Conservation (phyloP, 2,888 invertebrate species). For the Trypoxylon attenuatum region DNA sequence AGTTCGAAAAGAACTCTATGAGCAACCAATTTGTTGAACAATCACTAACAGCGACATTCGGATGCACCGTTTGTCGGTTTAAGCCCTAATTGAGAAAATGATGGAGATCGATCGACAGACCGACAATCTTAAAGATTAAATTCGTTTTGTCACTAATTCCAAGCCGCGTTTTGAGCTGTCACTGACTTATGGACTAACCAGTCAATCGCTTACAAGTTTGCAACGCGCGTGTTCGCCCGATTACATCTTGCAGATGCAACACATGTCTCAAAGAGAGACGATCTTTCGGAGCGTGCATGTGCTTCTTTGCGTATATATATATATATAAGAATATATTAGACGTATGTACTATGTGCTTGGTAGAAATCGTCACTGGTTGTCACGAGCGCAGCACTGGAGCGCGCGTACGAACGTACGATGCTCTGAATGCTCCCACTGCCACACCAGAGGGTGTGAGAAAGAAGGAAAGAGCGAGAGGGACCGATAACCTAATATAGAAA, state of each 20-base stretch:
- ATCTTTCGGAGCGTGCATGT: slow-evolving; percentile 16
- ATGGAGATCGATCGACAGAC: neutral
- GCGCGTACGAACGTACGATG: slow-evolving; percentile 2
- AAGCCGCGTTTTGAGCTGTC: too few relatives aligned
- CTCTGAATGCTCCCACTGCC: neutral
- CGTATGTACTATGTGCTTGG: slow-evolving; percentile 14
- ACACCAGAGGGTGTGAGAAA: slow-evolving; percentile 10
- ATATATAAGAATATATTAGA: neutral
- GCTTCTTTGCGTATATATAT: neutral
- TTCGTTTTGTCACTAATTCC: too few relatives aligned
- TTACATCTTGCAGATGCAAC: too few relatives aligned
- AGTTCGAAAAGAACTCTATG: too few relatives aligned
- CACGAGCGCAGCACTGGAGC: slow-evolving; percentile 37
- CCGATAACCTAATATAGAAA: slow-evolving; percentile 2
- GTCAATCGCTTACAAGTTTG: too few relatives aligned
- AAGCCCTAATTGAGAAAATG: neutral
- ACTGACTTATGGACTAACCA: too few relatives aligned
- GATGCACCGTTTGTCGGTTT: neutral
- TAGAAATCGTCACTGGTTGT: slow-evolving; percentile 30
- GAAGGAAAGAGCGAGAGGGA: neutral
- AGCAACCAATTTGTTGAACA: too few relatives aligned
- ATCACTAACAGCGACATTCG: too few relatives aligned
- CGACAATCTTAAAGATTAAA: too few relatives aligned
- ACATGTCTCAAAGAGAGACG: slow-evolving; percentile 25
- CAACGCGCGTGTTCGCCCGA: too few relatives aligned